Evolutionary conservation across 2,888 invertebrate species (phyloP).

Genomic region (Drosophila putrida): DNA sequence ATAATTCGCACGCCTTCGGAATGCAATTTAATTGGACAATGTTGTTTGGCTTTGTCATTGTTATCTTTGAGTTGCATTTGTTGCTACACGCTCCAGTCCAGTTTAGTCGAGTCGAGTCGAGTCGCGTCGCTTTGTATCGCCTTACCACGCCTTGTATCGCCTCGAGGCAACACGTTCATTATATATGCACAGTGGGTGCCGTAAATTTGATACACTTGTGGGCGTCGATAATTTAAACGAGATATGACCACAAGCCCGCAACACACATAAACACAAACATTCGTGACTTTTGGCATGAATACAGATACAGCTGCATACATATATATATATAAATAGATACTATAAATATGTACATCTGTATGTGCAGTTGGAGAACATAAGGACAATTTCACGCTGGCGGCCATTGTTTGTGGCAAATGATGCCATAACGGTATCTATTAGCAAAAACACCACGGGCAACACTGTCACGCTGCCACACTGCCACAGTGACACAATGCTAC

Average conservation of each 20-base stretch:
- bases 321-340: not conserved
- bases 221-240: constrained; percentile 69
- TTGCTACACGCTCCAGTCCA: constrained; percentile 13
- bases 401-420: constrained; percentile 56
- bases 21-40: constrained; percentile 77
- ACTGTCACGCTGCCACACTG: not conserved
- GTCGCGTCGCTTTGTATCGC: not conserved
- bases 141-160: constrained; percentile 17
- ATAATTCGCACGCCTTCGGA: constrained; percentile 67
- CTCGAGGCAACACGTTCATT: constrained; percentile 37
- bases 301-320: constrained; percentile 4
- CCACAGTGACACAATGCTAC: not conserved
- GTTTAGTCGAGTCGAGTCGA: not conserved
- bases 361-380: not conserved
- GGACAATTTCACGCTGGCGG: constrained; percentile 33
- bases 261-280: constrained; percentile 22
- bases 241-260: constrained; percentile 47
- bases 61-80: constrained; percentile 57
- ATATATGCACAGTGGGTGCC: constrained; percentile 54
- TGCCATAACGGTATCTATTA: constrained; percentile 60
- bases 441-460: constrained; percentile 51
- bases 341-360: not conserved
- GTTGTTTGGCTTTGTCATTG: constrained; percentile 65
- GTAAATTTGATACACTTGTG: constrained; percentile 78
- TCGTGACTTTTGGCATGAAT: constrained; percentile 62